A percentile compares a stretch with the other conserved stretches of the same genome.
phyloP scores from a whole-genome alignment of 2,797 vertebrate species.

The Naso thynnoides region DNA sequence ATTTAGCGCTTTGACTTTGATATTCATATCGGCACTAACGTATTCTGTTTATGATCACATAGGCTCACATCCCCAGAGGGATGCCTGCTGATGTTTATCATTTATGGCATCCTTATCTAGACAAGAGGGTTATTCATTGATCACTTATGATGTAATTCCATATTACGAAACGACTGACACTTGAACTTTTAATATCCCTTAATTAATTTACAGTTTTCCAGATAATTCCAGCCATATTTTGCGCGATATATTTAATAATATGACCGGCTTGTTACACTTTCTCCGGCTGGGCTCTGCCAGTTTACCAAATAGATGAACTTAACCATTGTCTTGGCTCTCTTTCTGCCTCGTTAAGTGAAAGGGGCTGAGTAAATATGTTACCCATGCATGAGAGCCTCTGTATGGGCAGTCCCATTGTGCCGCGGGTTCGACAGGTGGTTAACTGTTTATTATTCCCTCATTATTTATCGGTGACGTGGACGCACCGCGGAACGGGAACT shows the following conservation, averaged over 20 bases:
- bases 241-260: background rate
- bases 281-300: conserved; percentile 79
- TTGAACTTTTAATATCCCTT: background rate
- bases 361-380: conserved; percentile 98
- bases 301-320: conserved; percentile 98
- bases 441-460: conserved; percentile 94
- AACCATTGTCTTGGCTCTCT: conserved; percentile 92
- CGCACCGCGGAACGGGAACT: conserved; percentile 69
- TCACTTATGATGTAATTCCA: conserved; percentile 8
- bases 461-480: conserved; percentile 82
- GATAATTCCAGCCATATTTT: background rate
- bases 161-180: background rate
- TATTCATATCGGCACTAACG: background rate
- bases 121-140: conserved; percentile 22
- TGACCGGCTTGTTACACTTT: background rate
- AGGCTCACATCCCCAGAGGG: conserved; percentile 19
- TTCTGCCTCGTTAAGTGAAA: conserved; percentile 97
- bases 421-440: conserved; percentile 95
- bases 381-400: conserved; percentile 95
- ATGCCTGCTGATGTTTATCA: conserved; percentile 27
- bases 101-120: background rate
- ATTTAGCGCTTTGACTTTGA: background rate
- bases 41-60: background rate
- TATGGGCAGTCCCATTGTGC: conserved; percentile 90
- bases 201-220: background rate